Percentiles rank a stretch among this genome's conserved stretches.
Conservation (phyloP, 1,140 invertebrate genomes). For the Agraylea sexmaculata region DNA sequence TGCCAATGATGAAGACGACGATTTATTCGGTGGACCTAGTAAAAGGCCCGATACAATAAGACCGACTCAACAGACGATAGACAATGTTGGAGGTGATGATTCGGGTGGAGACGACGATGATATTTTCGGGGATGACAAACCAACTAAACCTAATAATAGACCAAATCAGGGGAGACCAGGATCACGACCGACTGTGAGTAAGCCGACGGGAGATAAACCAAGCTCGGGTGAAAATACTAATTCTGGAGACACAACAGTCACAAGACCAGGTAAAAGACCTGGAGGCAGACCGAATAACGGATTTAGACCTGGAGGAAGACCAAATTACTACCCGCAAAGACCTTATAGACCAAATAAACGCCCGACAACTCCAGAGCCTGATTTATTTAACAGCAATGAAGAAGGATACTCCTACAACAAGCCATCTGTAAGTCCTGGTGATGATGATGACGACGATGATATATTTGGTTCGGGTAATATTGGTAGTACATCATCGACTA, state of each 20-base stretch:
- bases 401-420: slow-evolving; percentile 4
- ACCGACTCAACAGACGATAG: background rate
- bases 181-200: background rate
- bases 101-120: slow-evolving; percentile 20
- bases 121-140: slow-evolving; percentile 9
- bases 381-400: slow-evolving; percentile 1
- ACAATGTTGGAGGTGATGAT: slow-evolving; percentile 5
- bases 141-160: slow-evolving; percentile 10
- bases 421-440: background rate
- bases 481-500: background rate
- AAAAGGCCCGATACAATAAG: background rate
- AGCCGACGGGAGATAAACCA: background rate
- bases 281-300: slow-evolving; percentile 10
- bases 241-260: slow-evolving; percentile 2
- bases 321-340: slow-evolving; percentile 3
- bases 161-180: slow-evolving; percentile 11
- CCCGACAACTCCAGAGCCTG: too few species aligned
- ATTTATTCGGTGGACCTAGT: slow-evolving; percentile 10
- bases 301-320: slow-evolving; percentile 8
- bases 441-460: background rate
- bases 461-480: background rate
- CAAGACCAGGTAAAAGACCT: slow-evolving; percentile 6
- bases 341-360: slow-evolving; percentile 4
- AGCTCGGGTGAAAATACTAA: background rate
- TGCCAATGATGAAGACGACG: slow-evolving; percentile 11